Base-by-base conservation (phyloP, 2,113 vertebrate genomes). In the Climacteris rufus region DNA sequence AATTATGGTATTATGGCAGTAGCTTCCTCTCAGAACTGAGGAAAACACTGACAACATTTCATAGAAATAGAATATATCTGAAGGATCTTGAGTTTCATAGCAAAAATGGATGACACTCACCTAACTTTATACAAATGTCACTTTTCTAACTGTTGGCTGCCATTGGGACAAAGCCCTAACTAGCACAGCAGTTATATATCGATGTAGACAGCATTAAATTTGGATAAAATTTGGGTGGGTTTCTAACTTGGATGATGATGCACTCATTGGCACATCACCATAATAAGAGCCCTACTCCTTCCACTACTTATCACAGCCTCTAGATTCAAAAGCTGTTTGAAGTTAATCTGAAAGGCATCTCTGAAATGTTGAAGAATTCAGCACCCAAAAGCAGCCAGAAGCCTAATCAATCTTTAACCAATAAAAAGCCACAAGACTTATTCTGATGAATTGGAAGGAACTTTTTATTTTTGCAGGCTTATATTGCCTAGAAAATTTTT, bases 241-340 rank as follows among this genome's bases (percentile, higher is more conserved):
- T 68, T 54, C 7, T 54, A 15, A 59, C 74, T 61, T 66, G 39
- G 33, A 78, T 70, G 42, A 53, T 54, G 63, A 92, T 35, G 8
- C 8, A 74, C 3, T 63, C 7, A 47, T 2, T 57, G 16, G 15
- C 33, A 71, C 33, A 80, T 9, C 10, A 95, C 8, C 0, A 0
- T 22, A 80, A 65, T 9, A 74, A 56, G 19, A 81, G 35, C 11
- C 7, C 4, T 61, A 31, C 15, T 53, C 45, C 12, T 56, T 81
- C 9, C 27, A 53, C 10, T 44, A 37, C 2, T 15, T 72, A 69
- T 19, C 12, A 23, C 24, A 74, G 4, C 4, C 8, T 90, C 21
- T 33, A 53, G 23, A 37, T 54, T 71, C 18, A 68, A 50, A 61
- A 76, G 10, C 7, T 53, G 4, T 18, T 75, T 75, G 13, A 82